Percentiles rank a stretch among this genome's conserved stretches.
phyloP scores from a whole-genome alignment of 1,140 invertebrate genomes.

The Caenorhabditis remanei region DNA sequence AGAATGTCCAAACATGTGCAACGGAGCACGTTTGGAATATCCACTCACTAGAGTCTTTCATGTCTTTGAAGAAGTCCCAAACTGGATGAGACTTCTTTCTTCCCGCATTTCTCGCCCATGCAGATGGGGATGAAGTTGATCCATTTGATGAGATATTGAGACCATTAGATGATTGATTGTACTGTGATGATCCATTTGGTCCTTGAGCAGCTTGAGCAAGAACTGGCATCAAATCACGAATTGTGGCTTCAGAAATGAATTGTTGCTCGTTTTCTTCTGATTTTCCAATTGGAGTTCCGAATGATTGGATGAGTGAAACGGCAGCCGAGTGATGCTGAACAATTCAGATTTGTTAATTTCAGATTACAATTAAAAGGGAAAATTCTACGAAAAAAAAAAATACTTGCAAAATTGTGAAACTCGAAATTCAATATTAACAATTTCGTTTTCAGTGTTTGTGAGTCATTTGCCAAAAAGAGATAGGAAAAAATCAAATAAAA shows the following conservation, averaged over 20 bases:
- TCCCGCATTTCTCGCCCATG: constrained; percentile 69
- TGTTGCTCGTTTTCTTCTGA: neutral
- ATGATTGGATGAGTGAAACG: constrained; percentile 24
- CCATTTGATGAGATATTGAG: neutral
- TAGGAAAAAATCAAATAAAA: neutral
- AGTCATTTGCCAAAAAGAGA: constrained; percentile 22
- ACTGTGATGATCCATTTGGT: neutral
- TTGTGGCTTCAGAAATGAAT: constrained; percentile 4
- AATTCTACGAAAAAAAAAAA: neutral
- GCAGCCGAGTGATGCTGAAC: constrained; percentile 13
- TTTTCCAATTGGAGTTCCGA: constrained; percentile 9
- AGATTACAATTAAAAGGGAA: neutral
- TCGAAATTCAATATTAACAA: constrained; percentile 26
- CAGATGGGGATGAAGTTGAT: constrained; percentile 41
- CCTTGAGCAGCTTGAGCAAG: constrained; percentile 6
- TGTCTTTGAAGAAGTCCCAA: constrained; percentile 71
- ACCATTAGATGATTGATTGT: neutral
- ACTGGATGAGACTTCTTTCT: constrained; percentile 73
- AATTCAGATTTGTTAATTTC: neutral
- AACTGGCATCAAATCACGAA: constrained; percentile 41
- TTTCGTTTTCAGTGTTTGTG: neutral
- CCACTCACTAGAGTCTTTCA: constrained; percentile 70
- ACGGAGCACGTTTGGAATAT: constrained; percentile 9
- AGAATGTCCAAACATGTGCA: neutral
- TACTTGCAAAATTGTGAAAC: neutral